A percentile compares a stretch with the other conserved stretches of the same genome.
Evolutionary conservation across 2,113 vertebrate species (phyloP).

Genomic region (Suricata suricatta): DNA sequence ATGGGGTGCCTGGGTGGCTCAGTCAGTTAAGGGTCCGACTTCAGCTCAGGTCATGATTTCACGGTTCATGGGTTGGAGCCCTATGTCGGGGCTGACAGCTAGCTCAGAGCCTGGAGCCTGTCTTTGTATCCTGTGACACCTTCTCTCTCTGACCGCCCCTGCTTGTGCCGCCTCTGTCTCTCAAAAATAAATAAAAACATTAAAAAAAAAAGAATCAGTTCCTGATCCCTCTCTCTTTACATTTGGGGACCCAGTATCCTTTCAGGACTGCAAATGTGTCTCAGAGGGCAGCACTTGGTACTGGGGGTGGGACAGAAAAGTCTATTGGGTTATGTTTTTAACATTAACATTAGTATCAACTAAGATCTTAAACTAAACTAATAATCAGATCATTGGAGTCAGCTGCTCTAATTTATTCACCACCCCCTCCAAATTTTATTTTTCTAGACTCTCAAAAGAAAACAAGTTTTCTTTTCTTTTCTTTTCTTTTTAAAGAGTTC

Average conservation of each 20-base stretch:
- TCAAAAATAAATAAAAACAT: too few relatives aligned
- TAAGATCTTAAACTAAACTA: conserved; percentile 21
- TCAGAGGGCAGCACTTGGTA: not conserved
- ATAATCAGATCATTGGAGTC: not conserved
- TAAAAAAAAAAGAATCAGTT: not conserved
- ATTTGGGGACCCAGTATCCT: not conserved
- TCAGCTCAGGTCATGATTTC: too few relatives aligned
- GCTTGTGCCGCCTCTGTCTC: too few relatives aligned
- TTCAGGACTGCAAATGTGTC: not conserved
- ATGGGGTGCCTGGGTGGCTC: too few relatives aligned
- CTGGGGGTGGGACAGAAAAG: not conserved
- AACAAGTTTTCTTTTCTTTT: not conserved
- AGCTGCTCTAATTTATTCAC: not conserved
- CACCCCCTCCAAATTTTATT: not conserved
- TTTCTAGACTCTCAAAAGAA: not conserved
- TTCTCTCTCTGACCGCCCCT: too few relatives aligned
- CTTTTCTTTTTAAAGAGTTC: not conserved
- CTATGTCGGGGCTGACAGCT: too few relatives aligned
- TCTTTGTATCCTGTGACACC: too few relatives aligned
- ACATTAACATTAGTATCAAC: not conserved
- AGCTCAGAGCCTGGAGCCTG: too few relatives aligned
- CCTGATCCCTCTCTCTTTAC: not conserved
- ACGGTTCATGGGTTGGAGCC: too few relatives aligned
- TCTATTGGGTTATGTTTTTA: not conserved
- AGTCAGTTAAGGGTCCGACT: too few relatives aligned